These are phyloP conservation scores for Urophycis tenuis DNA, from an alignment of 2,797 vertebrate species.

Conservation along the genomic window DNA sequence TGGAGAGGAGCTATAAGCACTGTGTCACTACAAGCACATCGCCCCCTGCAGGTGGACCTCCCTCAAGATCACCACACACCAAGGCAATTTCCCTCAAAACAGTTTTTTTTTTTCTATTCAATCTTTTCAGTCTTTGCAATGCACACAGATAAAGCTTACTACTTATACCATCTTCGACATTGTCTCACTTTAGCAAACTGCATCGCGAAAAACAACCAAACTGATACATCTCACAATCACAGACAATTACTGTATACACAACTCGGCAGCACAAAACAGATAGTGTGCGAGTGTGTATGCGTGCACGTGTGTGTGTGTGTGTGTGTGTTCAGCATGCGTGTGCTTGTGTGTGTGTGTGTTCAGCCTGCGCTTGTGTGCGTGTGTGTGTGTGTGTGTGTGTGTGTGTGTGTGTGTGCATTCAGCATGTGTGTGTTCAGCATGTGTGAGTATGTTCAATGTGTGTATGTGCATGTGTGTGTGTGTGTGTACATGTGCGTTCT, in stretches of 20 bases:
- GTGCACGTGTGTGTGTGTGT: neutral
- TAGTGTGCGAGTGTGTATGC: neutral
- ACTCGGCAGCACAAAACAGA: neutral
- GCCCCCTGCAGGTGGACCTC: neutral
- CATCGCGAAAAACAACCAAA: neutral
- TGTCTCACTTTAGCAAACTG: neutral
- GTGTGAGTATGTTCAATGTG: neutral
- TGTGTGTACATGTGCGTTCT: neutral
- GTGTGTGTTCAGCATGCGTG: neutral
- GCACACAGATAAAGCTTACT: neutral
- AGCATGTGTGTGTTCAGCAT: neutral
- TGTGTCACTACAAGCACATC: neutral
- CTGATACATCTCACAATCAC: neutral
- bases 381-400: neutral
- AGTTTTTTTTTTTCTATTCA: neutral
- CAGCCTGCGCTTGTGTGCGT: no score
- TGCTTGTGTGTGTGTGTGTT: neutral
- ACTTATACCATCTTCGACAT: neutral
- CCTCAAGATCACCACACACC: neutral
- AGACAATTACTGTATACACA: neutral
- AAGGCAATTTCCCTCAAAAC: neutral
- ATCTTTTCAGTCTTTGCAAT: neutral
- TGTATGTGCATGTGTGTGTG: neutral
- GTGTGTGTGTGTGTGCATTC: slow-evolving; percentile 1
- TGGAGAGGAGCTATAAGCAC: neutral